phyloP scores from a whole-genome alignment of 2,113 vertebrate genomes.

The Glaucomys volans region DNA sequence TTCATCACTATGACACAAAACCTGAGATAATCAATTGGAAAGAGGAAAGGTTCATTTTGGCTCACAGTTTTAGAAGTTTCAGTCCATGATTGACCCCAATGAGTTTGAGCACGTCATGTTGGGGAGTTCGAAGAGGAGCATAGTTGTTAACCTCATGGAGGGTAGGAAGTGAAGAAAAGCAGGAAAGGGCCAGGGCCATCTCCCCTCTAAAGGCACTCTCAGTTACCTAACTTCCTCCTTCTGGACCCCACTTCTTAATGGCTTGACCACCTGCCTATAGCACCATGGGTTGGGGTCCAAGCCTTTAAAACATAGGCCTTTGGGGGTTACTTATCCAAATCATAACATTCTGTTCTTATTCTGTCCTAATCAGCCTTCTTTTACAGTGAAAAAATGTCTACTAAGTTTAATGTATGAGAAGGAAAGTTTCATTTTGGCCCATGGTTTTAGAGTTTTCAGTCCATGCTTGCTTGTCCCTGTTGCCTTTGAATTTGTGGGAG shows the following conservation, averaged over 20 bases:
- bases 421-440: background rate
- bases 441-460: background rate
- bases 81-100: background rate
- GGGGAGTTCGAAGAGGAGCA: background rate
- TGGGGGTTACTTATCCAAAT: rapidly evolving
- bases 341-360: background rate
- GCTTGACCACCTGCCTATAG: background rate
- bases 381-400: background rate
- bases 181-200: rapidly evolving
- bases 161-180: background rate
- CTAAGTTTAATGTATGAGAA: background rate
- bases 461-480: too few species aligned
- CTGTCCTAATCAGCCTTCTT: background rate
- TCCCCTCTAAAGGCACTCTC: background rate
- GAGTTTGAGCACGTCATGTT: background rate
- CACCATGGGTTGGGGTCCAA: background rate
- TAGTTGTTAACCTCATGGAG: background rate
- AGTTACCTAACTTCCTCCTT: background rate
- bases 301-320: background rate
- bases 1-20: background rate
- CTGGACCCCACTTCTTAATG: background rate
- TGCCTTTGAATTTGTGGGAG: background rate
- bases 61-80: background rate
- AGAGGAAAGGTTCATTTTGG: background rate
- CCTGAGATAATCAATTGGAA: background rate